Base-by-base conservation (phyloP, 2,888 invertebrate genomes). In the Ferrisia virgata region DNA sequence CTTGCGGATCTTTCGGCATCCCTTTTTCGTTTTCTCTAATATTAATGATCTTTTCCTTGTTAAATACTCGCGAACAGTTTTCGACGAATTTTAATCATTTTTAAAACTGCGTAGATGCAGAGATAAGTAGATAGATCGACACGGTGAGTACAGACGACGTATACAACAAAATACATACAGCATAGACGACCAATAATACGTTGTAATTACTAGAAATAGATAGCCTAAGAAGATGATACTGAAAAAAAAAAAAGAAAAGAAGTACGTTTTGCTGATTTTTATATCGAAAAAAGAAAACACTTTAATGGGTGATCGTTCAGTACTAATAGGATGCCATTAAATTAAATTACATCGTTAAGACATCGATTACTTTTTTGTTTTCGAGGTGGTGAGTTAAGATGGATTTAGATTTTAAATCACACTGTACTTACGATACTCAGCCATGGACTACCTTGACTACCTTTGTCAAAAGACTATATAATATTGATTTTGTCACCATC, bases 21-120 rank as follows among this genome's bases (percentile, higher is more conserved):
- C 72, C 83, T 64, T 43, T n/a, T 82, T 82, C 82, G 58, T 69
- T 82, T 82, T 76, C 83, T 53, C 64, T 69, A 39, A 83, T 83
- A 83, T 83, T 83, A 83, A 83, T 83, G 83, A 83, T 83, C 83
- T 83, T 83, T 83, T 83, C 72, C 83, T 83, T 43, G 72, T 83
- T 83, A 83, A 83, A 83, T 83, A 83, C 83, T 83, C 72, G 83
- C 83, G 43, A 83, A 83, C 69, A 76, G 83, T 83, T 72, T 83
- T 69, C 25, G 69, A 83, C 83, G 83, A 83, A 80, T 83, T 72
- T 83, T 83, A 83, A 83, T 83, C 72, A 69, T 83, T 83, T 82
- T 83, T 76, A 36, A 22, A n/a, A 18, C 72, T 8, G 28, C 72
- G 13, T n/a, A n/a, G n/a, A n/a, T n/a, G n/a, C n/a, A n/a, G n/a